Evolutionary conservation across 2,797 vertebrate genomes (phyloP).

Genomic region (Ptychadena robeensis): DNA sequence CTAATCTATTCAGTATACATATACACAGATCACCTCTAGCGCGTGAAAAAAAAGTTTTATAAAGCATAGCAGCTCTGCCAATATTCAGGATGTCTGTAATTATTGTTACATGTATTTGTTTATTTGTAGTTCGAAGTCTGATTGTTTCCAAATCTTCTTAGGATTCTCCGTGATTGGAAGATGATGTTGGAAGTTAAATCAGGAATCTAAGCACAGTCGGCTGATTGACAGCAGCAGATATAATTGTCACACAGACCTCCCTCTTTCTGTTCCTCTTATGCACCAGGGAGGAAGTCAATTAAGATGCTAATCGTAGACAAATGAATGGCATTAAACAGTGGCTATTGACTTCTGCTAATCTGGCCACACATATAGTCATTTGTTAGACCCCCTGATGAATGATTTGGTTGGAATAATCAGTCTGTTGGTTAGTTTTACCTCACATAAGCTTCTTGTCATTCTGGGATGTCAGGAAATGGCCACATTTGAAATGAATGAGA

Average conservation of each 20-base stretch:
- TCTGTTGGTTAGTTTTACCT: neutral
- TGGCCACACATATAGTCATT: slow-evolving; percentile 39
- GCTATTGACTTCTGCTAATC: slow-evolving; percentile 37
- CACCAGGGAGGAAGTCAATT: slow-evolving; percentile 38
- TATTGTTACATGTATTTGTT: slow-evolving; percentile 2
- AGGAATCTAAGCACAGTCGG: slow-evolving; percentile 8
- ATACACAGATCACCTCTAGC: neutral
- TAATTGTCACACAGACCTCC: slow-evolving; percentile 17
- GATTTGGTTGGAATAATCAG: slow-evolving; percentile 28
- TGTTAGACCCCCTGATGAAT: slow-evolving; percentile 7
- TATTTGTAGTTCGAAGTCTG: neutral
- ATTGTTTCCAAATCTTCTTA: neutral
- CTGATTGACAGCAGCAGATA: slow-evolving; percentile 10
- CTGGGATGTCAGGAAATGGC: neutral
- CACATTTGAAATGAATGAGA: neutral
- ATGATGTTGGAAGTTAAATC: neutral
- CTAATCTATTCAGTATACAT: neutral
- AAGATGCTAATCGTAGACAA: slow-evolving; percentile 38
- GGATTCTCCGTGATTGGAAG: neutral
- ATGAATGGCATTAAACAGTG: slow-evolving; percentile 35
- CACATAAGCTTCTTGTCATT: slow-evolving; percentile 5
- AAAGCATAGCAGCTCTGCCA: neutral
- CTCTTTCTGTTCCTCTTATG: neutral
- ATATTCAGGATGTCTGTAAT: neutral
- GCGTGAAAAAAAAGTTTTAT: neutral